Evolutionary conservation across 2,113 vertebrate species (phyloP), one percentile per base, ranked within the genome.

Genomic region (Lepisosteus oculatus): DNA sequence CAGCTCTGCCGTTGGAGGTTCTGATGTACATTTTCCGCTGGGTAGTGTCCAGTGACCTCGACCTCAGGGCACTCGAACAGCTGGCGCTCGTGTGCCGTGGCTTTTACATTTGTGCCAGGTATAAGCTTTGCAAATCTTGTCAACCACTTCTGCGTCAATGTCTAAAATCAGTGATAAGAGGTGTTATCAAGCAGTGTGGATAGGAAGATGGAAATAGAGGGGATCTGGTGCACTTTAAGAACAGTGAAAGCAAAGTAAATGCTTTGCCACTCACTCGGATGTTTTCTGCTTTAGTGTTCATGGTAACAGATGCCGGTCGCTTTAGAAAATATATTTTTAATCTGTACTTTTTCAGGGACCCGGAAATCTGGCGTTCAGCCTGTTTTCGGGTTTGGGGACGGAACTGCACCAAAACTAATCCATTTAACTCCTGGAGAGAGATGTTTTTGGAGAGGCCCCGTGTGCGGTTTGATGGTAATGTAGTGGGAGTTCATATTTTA

Each of bases 21-120:
- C 85, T 99, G 43, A 96, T 99, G 96, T 99, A 99, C 86, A 93
- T 99, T 85, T 98, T 99, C 80, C 95, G 97, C 51, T 99, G 97
- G 97, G 97, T 99, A 69, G 96, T 99, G 84, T 99, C 97, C 1
- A 97, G 93, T 77, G 95, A 99, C 73, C 85, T 99, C 88, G 97
- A 99, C 86, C 90, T 99, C 79, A 91, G 95, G 41, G 94, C 97
- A 0, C 85, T 99, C 77, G 96, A 99, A 79, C 96, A 98, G 83
- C 86, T 99, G 57, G 97, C 97, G 8, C 84, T 96, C 77, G 97
- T 99, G 72, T 98, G 95, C 87, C 93, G 97, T 75, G 96, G 97
- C 76, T 99, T 99, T 90, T 99, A 99, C 83, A 93, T 99, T 78
- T 98, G 96, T 61, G 96, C 97, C 81, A 98, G 97, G 97, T 99